These are phyloP conservation scores for Crocodylus rhombifer DNA, from an alignment of 2,797 vertebrate species.

Conservation along the genomic window DNA sequence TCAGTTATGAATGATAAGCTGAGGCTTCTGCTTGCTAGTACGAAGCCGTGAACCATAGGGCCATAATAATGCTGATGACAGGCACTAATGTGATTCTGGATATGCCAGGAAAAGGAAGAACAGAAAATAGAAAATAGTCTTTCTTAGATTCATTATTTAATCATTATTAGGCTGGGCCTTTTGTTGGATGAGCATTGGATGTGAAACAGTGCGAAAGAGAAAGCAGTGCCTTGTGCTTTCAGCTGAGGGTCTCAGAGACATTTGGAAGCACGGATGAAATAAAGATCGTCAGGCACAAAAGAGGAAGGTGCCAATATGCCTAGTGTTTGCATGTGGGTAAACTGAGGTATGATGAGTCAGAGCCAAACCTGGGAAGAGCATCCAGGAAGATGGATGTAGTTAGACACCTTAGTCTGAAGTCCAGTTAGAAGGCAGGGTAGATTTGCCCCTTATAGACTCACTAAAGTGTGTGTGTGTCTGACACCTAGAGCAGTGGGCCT, in stretches of 20 bases:
- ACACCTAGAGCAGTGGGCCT: no score
- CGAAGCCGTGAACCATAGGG: accelerated
- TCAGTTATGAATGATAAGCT: neutral
- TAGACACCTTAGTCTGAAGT: no score
- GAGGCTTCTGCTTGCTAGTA: neutral
- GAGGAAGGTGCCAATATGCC: neutral
- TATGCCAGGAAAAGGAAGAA: neutral
- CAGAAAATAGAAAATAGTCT: neutral
- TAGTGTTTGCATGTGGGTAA: neutral
- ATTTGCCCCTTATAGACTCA: no score
- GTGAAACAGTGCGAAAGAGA: neutral
- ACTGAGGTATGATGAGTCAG: neutral
- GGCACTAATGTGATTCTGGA: neutral
- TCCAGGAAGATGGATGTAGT: neutral
- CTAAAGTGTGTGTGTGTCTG: no score
- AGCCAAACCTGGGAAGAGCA: neutral
- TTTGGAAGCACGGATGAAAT: neutral
- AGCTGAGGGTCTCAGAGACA: neutral
- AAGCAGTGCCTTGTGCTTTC: neutral
- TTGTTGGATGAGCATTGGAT: accelerated
- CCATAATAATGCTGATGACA: accelerated
- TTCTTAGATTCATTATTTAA: accelerated
- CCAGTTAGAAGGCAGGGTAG: no score
- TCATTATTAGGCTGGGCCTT: neutral
- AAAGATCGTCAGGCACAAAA: neutral